Evolutionary conservation across 1,140 invertebrate species (phyloP), one percentile per base, ranked within the genome.

Genomic region (Achroia grisella): DNA sequence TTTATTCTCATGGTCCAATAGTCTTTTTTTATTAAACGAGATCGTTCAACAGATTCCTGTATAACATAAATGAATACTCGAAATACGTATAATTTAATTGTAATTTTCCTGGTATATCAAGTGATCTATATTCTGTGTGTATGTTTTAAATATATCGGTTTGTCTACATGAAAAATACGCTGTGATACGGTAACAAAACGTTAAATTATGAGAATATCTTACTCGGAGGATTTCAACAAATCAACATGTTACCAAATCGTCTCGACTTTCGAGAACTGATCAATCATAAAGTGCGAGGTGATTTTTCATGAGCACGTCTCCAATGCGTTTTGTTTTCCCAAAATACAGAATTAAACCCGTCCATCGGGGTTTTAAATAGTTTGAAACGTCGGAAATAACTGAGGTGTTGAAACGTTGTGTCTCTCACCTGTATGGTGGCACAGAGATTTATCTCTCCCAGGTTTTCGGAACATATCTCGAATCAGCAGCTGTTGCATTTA

Each of bases 281-380:
- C 75, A 75, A 81, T 84, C 79, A 84, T 74, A 79, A 69, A 57
- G 62, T 52, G 67, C 54, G 58, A 63, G 68, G 74, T 75, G 71
- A 84, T 84, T 80, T 78, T 78, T 84, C 80, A 81, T 43, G 42
- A 49, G 54, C 47, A 49, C 56, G 49, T 51, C 33, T 42, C 28
- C 31, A 31, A 27, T 31, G 40, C 45, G 56, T 70, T 75, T 75
- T 79, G 72, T 81, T 80, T 77, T 73, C 62, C 60, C 65, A 67
- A 68, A 73, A 70, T 55, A 69, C 62, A 56, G 68, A 71, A 72
- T 63, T 58, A 77, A 69, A 32, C 42, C 39, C 45, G 37, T 46
- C 44, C 33, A 61, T 32, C 62, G 52, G 51, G 46, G 46, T 29
- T 54, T 63, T 73, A 78, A 67, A 75, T 74, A 67, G 59, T 55